phyloP scores from a whole-genome alignment of 2,888 invertebrate genomes.

The Homarus gammarus region DNA sequence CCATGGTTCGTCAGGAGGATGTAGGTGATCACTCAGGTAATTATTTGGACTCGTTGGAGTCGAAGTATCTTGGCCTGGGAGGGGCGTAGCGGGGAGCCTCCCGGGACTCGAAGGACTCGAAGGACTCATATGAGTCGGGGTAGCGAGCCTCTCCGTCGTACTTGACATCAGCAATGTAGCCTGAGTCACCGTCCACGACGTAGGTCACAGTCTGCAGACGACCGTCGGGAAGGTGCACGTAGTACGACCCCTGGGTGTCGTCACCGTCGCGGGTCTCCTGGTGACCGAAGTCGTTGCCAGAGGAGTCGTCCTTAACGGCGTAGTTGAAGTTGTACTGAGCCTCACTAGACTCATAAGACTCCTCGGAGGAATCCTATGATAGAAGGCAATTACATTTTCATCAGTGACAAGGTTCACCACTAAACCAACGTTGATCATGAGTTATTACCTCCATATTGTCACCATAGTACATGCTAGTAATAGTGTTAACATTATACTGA shows the following conservation, averaged over 20 bases:
- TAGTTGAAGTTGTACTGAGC: conserved; percentile 64
- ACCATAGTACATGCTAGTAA: no score
- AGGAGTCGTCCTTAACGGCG: conserved; percentile 42
- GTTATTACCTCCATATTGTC: no score
- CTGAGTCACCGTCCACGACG: conserved; percentile 37
- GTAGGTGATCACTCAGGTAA: no score
- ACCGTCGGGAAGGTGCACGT: conserved; percentile 86
- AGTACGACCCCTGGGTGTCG: conserved; percentile 79
- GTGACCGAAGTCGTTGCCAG: conserved; percentile 65
- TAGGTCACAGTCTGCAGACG: conserved; percentile 83
- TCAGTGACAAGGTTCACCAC: no score
- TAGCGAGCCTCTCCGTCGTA: conserved; percentile 75
- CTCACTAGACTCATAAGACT: conserved; percentile 38
- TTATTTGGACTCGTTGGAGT: not conserved
- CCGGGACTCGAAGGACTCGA: not conserved
- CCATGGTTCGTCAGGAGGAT: no score
- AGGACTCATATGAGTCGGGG: no score
- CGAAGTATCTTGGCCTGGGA: not conserved
- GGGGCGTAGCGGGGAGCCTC: conserved; percentile 5
- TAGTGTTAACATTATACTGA: no score
- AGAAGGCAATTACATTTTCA: no score
- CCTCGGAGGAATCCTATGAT: not conserved
- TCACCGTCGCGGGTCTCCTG: conserved; percentile 68
- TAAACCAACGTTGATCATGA: no score
- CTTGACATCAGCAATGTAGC: conserved; percentile 73